Percentiles rank a stretch among this genome's conserved stretches.
Evolutionary conservation across 2,888 invertebrate genomes (phyloP).

Genomic region (Ormyrus rosae): DNA sequence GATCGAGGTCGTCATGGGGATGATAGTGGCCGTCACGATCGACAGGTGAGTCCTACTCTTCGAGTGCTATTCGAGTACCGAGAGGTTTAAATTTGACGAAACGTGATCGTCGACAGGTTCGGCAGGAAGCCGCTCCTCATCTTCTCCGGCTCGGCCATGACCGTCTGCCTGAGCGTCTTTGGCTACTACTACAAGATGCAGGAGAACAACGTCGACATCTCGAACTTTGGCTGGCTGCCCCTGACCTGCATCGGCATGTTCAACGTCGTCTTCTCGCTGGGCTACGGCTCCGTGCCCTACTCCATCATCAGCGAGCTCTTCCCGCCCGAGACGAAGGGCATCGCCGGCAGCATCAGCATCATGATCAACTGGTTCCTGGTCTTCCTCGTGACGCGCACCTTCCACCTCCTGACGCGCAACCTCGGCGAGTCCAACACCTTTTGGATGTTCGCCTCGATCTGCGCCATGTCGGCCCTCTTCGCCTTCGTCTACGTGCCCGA

Average conservation of each 20-base stretch:
- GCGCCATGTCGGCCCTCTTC: slow-evolving; percentile 67
- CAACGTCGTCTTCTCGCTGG: slow-evolving; percentile 75
- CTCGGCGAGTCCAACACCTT: slow-evolving; percentile 68
- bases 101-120: slow-evolving; percentile 63
- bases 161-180: slow-evolving; percentile 69
- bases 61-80: neutral
- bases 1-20: slow-evolving; percentile 75
- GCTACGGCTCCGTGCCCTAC: slow-evolving; percentile 77
- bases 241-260: slow-evolving; percentile 73
- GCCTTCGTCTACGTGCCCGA: slow-evolving; percentile 71
- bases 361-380: slow-evolving; percentile 75
- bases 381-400: slow-evolving; percentile 72
- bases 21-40: slow-evolving; percentile 72
- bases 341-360: slow-evolving; percentile 73
- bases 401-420: slow-evolving; percentile 63
- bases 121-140: slow-evolving; percentile 78
- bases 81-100: neutral
- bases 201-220: slow-evolving; percentile 65
- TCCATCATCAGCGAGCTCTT: slow-evolving; percentile 76
- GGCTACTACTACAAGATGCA: slow-evolving; percentile 72
- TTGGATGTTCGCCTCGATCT: slow-evolving; percentile 68
- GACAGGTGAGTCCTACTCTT: slow-evolving; percentile 69
- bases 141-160: slow-evolving; percentile 75
- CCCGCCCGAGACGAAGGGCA: slow-evolving; percentile 75
- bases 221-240: slow-evolving; percentile 73